Conservation (phyloP, 2,888 invertebrate genomes). For the Eucera pruinosa region DNA sequence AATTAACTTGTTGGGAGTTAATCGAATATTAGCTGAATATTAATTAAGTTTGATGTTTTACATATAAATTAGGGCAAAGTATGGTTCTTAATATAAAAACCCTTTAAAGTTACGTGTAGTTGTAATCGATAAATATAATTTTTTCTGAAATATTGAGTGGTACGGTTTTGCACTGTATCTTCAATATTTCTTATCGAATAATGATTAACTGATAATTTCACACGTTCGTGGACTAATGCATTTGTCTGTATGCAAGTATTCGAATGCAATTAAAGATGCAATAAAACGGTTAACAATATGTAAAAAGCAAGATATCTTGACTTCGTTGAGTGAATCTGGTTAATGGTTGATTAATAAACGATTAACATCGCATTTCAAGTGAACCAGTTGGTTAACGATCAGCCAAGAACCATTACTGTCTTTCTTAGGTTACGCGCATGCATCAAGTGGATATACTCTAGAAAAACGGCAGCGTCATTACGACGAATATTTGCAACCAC, state of each 20-base stretch:
- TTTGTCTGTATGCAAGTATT: background rate
- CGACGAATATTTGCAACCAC: conserved; percentile 33
- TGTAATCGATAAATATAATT: no score
- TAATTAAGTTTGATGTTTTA: no score
- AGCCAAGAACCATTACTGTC: conserved; percentile 27
- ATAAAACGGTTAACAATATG: background rate
- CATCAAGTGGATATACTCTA: conserved; percentile 17
- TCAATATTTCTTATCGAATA: no score
- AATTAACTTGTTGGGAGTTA: background rate
- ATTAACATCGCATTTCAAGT: conserved; percentile 25
- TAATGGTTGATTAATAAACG: conserved; percentile 30
- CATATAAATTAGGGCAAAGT: no score
- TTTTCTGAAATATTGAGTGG: no score
- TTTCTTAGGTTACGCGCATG: conserved; percentile 15
- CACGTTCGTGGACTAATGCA: background rate
- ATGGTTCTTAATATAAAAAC: no score
- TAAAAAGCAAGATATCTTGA: background rate
- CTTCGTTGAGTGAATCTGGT: conserved; percentile 9
- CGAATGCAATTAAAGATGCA: background rate
- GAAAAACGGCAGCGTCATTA: conserved; percentile 39
- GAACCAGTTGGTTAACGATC: conserved; percentile 30
- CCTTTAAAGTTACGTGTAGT: no score
- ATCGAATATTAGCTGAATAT: no score
- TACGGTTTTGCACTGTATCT: no score
- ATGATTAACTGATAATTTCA: no score